phyloP scores from a whole-genome alignment of 2,113 vertebrate species.

The Hipposideros armiger region DNA sequence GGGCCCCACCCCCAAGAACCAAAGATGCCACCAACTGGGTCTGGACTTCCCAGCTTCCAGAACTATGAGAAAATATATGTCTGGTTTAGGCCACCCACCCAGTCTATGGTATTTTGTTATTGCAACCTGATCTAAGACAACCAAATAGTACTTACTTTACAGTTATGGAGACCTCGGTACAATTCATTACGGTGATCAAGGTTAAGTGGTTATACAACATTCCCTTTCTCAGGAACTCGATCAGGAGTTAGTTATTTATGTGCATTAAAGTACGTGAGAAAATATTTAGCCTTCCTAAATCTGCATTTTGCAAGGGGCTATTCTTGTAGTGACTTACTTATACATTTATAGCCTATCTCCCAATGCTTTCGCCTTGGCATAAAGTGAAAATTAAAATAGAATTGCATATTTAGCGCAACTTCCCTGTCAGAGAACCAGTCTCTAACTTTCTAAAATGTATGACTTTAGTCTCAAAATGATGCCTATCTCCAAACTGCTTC shows the following conservation, averaged over 20 bases:
- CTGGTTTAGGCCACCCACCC: not conserved
- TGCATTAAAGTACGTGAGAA: conserved; percentile 57
- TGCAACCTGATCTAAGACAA: not conserved
- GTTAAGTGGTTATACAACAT: not conserved
- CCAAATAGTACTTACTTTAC: conserved; percentile 16
- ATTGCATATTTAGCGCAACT: conserved; percentile 82
- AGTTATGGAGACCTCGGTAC: not conserved
- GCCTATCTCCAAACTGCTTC: conserved; percentile 37
- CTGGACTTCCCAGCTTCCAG: not conserved
- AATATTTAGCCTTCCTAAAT: conserved; percentile 69
- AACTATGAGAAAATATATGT: not conserved
- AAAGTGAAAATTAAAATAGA: conserved; percentile 82
- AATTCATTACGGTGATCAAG: not conserved
- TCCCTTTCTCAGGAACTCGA: not conserved
- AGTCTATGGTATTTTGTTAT: not conserved
- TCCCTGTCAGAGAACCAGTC: conserved; percentile 73
- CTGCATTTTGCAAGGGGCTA: conserved; percentile 73
- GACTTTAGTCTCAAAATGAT: conserved; percentile 63
- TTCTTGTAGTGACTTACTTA: conserved; percentile 74
- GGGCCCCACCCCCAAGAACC: not conserved
- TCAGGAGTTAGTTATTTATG: not conserved
- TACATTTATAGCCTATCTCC: conserved; percentile 77
- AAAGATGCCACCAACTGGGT: not conserved
- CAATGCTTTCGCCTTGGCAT: conserved; percentile 77
- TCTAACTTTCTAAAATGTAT: conserved; percentile 78